phyloP scores from a whole-genome alignment of 1,140 invertebrate species.

The Cyclargus thomasi region DNA sequence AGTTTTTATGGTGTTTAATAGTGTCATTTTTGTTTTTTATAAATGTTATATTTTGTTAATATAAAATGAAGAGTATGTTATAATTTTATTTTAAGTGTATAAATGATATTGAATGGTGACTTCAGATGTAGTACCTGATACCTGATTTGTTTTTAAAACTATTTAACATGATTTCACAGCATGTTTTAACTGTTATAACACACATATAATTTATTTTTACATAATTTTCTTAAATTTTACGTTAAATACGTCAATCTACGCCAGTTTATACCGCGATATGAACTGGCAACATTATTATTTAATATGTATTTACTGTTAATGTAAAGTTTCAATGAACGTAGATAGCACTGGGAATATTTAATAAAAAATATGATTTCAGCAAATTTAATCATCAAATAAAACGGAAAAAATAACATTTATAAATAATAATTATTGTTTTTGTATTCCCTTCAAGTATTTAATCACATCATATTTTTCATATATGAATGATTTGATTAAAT shows the following conservation, averaged over 20 bases:
- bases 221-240: not conserved
- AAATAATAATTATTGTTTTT: too few relatives aligned
- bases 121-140: slow-evolving; percentile 41
- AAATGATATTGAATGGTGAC: slow-evolving; percentile 25
- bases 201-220: not conserved
- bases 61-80: slow-evolving; percentile 30
- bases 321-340: too few relatives aligned
- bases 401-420: too few relatives aligned
- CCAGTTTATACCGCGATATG: too few relatives aligned
- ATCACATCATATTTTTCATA: too few relatives aligned
- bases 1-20: slow-evolving; percentile 12
- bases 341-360: too few relatives aligned
- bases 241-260: too few relatives aligned
- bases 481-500: too few relatives aligned
- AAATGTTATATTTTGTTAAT: slow-evolving; percentile 36
- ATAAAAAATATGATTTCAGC: too few relatives aligned
- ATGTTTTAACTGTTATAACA: not conserved
- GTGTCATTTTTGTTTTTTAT: slow-evolving; percentile 30
- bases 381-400: too few relatives aligned
- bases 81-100: slow-evolving; percentile 24
- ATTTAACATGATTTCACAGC: slow-evolving; percentile 17
- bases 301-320: too few relatives aligned
- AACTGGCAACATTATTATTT: not conserved
- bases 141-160: slow-evolving; percentile 31
- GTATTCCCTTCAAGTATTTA: too few relatives aligned